Evolutionary conservation across 2,888 invertebrate genomes (phyloP).

Genomic region (Pristionchus fissidentatus): DNA sequence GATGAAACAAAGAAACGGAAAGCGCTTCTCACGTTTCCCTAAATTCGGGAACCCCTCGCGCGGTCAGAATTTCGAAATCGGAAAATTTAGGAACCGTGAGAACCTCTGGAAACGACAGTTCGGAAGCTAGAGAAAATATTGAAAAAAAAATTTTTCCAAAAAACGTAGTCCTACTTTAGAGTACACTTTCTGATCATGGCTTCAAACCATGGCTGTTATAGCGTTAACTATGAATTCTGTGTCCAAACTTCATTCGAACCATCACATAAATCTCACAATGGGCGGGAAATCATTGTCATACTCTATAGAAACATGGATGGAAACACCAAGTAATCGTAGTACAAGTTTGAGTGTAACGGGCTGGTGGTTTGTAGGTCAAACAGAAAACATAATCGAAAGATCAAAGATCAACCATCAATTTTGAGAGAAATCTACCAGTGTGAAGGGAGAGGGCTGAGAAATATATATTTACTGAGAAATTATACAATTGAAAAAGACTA

Average conservation of each 20-base stretch:
- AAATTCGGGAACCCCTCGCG: no score
- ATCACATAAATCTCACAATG: slow-evolving; percentile 36
- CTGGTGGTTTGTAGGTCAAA: slow-evolving; percentile 36
- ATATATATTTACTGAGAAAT: neutral
- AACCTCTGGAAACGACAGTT: no score
- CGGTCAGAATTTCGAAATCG: no score
- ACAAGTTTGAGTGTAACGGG: slow-evolving; percentile 30
- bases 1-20: no score
- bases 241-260: slow-evolving; percentile 15
- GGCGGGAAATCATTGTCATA: neutral
- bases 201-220: neutral
- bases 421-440: slow-evolving; percentile 7
- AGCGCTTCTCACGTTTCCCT: no score
- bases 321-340: slow-evolving; percentile 34
- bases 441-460: neutral
- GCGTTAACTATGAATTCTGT: neutral
- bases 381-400: slow-evolving; percentile 24
- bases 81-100: no score
- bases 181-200: slow-evolving; percentile 1
- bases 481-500: slow-evolving; percentile 11
- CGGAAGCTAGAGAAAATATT: no score
- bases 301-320: slow-evolving; percentile 16
- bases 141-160: no score
- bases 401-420: no score
- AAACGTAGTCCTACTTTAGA: no score